phyloP scores from a whole-genome alignment of 1,140 invertebrate genomes.

The Penaeus japonicus region DNA sequence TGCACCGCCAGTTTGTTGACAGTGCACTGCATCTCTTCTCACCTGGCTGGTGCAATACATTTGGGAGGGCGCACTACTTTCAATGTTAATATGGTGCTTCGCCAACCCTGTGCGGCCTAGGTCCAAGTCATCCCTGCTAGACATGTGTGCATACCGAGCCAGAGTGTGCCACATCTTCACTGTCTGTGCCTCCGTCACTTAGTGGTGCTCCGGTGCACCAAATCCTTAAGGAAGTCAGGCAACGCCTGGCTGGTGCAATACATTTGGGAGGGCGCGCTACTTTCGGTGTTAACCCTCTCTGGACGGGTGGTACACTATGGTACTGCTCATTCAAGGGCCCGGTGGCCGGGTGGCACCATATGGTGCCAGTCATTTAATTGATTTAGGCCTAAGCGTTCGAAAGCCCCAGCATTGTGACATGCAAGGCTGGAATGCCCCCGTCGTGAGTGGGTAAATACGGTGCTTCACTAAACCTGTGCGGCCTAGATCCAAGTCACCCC shows the following conservation, averaged over 20 bases:
- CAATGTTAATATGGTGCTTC: background rate
- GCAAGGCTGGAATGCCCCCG: too few species aligned
- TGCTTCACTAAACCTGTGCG: background rate
- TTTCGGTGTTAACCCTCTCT: too few species aligned
- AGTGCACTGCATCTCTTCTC: too few species aligned
- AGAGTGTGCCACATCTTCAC: background rate
- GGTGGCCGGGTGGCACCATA: too few species aligned
- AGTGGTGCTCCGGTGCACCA: background rate
- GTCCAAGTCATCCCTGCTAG: background rate
- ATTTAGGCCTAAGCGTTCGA: too few species aligned
- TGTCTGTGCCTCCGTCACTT: background rate
- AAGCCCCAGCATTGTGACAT: too few species aligned
- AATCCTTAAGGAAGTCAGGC: background rate
- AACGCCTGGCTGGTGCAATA: background rate
- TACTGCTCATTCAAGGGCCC: too few species aligned
- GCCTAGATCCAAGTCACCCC: background rate
- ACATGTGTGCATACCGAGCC: background rate
- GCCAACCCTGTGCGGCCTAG: background rate
- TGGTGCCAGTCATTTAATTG: too few species aligned
- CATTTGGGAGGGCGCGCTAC: background rate
- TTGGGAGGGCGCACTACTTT: background rate
- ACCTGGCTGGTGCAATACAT: too few species aligned
- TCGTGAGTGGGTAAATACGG: too few species aligned
- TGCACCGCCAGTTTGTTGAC: background rate
- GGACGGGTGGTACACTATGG: too few species aligned